A percentile compares a stretch with the other conserved stretches of the same genome.
Evolutionary conservation across 1,140 invertebrate species (phyloP).

Genomic region (Neoseiulus cucumeris): DNA sequence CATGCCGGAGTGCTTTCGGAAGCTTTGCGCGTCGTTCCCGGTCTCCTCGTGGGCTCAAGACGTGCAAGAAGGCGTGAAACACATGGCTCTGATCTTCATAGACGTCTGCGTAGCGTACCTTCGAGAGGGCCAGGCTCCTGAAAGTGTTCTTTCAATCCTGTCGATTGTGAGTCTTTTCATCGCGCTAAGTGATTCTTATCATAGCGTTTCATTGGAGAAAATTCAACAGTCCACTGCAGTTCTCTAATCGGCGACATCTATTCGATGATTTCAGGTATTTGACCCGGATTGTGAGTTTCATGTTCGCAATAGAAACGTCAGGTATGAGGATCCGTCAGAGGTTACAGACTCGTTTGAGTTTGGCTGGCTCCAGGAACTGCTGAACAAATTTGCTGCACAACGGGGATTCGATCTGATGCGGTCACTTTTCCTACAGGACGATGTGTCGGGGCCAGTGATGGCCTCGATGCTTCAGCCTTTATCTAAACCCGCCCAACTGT

Average conservation of each 20-base stretch:
- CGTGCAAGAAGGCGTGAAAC: conserved; percentile 34
- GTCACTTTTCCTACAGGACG: conserved; percentile 8
- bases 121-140: conserved; percentile 26
- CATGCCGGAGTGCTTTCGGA: conserved; percentile 34
- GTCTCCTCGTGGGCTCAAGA: conserved; percentile 33
- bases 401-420: background rate
- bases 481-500: conserved; percentile 27
- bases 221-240: background rate
- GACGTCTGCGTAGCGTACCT: conserved; percentile 31
- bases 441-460: conserved; percentile 21
- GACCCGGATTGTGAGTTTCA: conserved; percentile 8
- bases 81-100: conserved; percentile 32
- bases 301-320: background rate
- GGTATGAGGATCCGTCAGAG: background rate
- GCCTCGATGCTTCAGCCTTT: conserved; percentile 27
- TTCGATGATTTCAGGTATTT: background rate
- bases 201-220: conserved; percentile 11
- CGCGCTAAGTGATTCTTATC: conserved; percentile 16
- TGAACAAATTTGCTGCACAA: background rate
- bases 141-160: conserved; percentile 21
- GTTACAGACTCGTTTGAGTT: background rate
- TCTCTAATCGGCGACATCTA: background rate
- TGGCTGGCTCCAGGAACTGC: background rate
- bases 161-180: conserved; percentile 26
- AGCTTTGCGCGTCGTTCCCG: conserved; percentile 24